phyloP scores from a whole-genome alignment of 1,140 invertebrate genomes.

The Chionoecetes opilio region DNA sequence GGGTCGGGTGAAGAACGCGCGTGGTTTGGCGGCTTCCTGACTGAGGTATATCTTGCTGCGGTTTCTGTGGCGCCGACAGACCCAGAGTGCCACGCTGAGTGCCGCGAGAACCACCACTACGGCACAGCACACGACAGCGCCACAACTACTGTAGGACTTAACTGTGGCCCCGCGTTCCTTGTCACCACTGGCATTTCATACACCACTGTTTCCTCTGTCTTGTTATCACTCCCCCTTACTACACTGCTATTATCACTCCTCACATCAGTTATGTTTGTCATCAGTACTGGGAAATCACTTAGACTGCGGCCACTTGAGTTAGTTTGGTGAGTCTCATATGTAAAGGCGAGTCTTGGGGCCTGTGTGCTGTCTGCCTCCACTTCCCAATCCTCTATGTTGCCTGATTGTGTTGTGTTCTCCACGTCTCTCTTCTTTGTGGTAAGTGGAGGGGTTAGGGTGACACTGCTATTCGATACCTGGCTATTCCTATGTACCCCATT shows the following conservation, averaged over 20 bases:
- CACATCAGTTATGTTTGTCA: constrained; percentile 9
- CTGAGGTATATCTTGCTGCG: constrained; percentile 72
- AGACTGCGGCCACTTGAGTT: not conserved
- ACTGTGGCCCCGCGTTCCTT: not conserved
- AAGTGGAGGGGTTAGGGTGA: too few species aligned
- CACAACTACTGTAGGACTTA: constrained; percentile 59
- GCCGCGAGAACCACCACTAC: constrained; percentile 46
- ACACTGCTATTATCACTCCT: not conserved
- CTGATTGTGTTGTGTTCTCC: not conserved
- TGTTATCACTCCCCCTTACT: constrained; percentile 21
- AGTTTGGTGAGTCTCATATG: not conserved
- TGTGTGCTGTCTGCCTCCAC: not conserved
- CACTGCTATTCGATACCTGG: too few species aligned
- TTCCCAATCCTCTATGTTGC: not conserved
- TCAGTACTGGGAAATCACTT: not conserved
- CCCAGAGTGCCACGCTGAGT: constrained; percentile 49
- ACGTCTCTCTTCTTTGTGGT: not conserved
- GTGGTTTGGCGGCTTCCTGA: constrained; percentile 65
- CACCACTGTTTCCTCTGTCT: constrained; percentile 44
- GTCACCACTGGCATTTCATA: constrained; percentile 58
- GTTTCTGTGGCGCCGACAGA: constrained; percentile 66
- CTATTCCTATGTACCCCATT: not conserved
- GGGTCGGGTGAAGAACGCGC: constrained; percentile 71
- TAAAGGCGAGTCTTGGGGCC: not conserved
- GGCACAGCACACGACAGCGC: constrained; percentile 64